Conservation (phyloP, 1,140 invertebrate genomes). For the roundworm (Caenorhabditis elegans) region DNA sequence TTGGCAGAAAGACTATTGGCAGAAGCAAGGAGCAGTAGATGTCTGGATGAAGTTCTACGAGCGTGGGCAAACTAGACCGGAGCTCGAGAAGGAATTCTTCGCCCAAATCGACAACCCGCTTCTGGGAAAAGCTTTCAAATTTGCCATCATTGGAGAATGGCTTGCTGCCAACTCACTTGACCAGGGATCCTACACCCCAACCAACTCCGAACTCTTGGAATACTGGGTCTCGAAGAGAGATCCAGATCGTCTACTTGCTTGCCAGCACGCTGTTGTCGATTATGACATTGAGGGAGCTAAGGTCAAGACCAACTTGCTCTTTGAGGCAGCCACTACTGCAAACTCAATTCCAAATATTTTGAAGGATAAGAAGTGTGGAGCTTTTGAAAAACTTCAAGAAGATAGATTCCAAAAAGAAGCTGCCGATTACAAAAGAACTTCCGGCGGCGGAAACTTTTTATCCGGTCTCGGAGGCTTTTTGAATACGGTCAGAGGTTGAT, state of each 20-base stretch:
- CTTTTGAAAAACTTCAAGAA: conserved; percentile 64
- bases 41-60: conserved; percentile 67
- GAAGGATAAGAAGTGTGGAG: conserved; percentile 65
- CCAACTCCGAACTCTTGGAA: conserved; percentile 65
- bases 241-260: conserved; percentile 62
- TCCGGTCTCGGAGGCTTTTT: conserved; percentile 35
- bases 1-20: conserved; percentile 67
- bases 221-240: conserved; percentile 64
- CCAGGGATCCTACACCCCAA: conserved; percentile 66
- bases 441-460: conserved; percentile 50
- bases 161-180: conserved; percentile 62
- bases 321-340: conserved; percentile 66
- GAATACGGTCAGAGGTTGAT: conserved; percentile 37
- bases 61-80: conserved; percentile 57
- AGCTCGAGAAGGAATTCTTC: conserved; percentile 66
- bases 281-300: conserved; percentile 66
- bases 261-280: conserved; percentile 63
- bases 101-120: conserved; percentile 64
- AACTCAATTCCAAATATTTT: conserved; percentile 65
- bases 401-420: conserved; percentile 64
- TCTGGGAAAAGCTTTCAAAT: conserved; percentile 64
- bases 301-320: conserved; percentile 65
- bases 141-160: conserved; percentile 66
- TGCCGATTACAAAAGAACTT: conserved; percentile 55
- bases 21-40: conserved; percentile 65